Percentiles rank a stretch among this genome's conserved stretches.
Evolutionary conservation across 2,797 vertebrate species (phyloP).

Genomic region (Glossophaga mutica): DNA sequence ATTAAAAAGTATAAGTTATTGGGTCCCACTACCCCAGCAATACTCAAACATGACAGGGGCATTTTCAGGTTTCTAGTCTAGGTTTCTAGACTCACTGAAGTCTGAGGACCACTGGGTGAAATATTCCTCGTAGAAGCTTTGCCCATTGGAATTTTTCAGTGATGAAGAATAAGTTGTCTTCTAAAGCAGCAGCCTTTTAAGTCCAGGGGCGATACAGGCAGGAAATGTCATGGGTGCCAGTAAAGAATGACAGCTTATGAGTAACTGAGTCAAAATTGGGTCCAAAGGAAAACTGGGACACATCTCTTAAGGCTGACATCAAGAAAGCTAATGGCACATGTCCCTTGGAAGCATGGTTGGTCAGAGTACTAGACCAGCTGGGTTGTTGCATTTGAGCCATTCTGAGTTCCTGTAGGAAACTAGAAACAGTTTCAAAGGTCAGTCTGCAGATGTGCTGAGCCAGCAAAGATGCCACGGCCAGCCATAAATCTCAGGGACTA

Average conservation of each 20-base stretch:
- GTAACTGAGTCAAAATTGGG: constrained; percentile 9
- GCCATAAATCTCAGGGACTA: not conserved
- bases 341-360: not conserved
- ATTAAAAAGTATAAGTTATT: not conserved
- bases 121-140: not conserved
- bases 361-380: not conserved
- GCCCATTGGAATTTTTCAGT: not conserved
- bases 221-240: not conserved
- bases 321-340: not conserved
- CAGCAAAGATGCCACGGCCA: not conserved
- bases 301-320: not conserved
- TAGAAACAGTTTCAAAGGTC: not conserved
- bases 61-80: not conserved
- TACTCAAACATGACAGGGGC: not conserved
- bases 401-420: not conserved
- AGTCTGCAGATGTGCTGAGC: not conserved
- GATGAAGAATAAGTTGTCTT: not conserved
- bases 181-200: not conserved
- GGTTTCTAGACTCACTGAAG: not conserved
- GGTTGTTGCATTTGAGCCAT: not conserved
- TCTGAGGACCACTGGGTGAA: not conserved
- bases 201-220: not conserved
- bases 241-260: constrained; percentile 43
- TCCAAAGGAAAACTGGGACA: not conserved
- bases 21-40: not conserved